phyloP scores from a whole-genome alignment of 1,140 invertebrate species.

The Meloidogyne chitwoodi region DNA sequence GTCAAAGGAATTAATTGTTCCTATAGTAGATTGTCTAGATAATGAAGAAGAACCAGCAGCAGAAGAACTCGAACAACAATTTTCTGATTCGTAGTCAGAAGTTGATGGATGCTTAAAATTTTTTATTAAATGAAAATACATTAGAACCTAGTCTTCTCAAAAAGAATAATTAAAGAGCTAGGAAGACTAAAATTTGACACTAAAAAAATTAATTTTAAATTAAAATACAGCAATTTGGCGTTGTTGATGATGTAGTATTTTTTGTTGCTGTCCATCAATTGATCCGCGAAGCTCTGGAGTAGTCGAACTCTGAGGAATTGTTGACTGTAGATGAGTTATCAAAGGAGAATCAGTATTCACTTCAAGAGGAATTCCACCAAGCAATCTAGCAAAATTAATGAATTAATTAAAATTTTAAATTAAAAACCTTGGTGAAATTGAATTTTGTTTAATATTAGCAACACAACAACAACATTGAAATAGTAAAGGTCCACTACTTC shows the following conservation, averaged over 20 bases:
- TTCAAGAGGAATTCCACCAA: not conserved
- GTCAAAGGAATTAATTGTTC: slow-evolving; percentile 50
- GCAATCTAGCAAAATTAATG: not conserved
- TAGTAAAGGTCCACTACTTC: not conserved
- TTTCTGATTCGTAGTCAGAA: slow-evolving; percentile 40
- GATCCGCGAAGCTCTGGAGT: not conserved
- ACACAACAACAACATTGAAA: slow-evolving; percentile 19
- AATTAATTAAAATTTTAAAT: not conserved
- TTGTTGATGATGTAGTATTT: not conserved
- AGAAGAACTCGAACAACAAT: slow-evolving; percentile 33
- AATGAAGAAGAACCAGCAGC: slow-evolving; percentile 38
- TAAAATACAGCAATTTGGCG: not conserved
- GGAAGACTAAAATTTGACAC: too few relatives aligned
- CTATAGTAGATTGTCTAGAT: slow-evolving; percentile 50
- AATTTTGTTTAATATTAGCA: not conserved
- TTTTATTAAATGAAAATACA: too few relatives aligned
- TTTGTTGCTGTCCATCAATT: not conserved
- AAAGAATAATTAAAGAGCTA: too few relatives aligned
- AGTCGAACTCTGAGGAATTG: slow-evolving; percentile 27
- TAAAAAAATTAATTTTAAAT: too few relatives aligned
- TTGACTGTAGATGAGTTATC: slow-evolving; percentile 19
- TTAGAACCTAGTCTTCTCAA: too few relatives aligned
- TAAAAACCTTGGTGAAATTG: not conserved
- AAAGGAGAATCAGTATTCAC: not conserved
- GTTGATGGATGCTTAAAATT: slow-evolving; percentile 65